Percentiles rank a stretch among this genome's conserved stretches.
Evolutionary conservation across 2,113 vertebrate species (phyloP).

Genomic region (Scopus umbretta): DNA sequence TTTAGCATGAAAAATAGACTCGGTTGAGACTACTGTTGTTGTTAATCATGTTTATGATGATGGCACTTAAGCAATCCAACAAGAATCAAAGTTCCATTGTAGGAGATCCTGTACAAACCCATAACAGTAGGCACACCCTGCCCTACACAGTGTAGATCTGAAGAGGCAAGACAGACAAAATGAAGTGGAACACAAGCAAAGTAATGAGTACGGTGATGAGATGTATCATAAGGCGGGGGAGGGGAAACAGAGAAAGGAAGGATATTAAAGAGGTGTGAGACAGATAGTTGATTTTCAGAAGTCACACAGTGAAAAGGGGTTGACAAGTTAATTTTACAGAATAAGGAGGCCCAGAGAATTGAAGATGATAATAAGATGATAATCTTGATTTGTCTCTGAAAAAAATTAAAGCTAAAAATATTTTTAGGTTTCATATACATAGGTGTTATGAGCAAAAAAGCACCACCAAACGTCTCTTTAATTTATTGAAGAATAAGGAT

Average conservation of each 20-base stretch:
- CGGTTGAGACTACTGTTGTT: neutral
- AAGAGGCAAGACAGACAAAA: neutral
- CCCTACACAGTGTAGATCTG: neutral
- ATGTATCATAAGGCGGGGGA: neutral
- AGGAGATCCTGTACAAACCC: neutral
- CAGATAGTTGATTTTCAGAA: neutral
- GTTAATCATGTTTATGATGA: neutral
- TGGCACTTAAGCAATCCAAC: neutral
- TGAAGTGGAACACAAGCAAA: neutral
- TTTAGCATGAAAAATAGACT: neutral
- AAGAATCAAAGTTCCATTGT: neutral
- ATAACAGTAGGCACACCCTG: neutral
- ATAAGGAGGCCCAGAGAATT: neutral
- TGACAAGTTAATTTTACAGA: neutral
- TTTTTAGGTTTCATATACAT: neutral
- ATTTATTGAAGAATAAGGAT: neutral
- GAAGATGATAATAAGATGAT: neutral
- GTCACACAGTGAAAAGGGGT: neutral
- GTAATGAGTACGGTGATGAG: neutral
- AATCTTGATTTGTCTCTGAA: neutral
- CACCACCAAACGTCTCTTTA: neutral
- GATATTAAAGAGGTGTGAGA: neutral
- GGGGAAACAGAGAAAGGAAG: neutral
- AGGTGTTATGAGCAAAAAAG: neutral
- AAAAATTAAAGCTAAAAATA: neutral